A percentile compares a stretch with the other conserved stretches of the same genome.
Evolutionary conservation across 2,113 vertebrate genomes (phyloP).

Genomic region (Pomatorhinus ruficollis): DNA sequence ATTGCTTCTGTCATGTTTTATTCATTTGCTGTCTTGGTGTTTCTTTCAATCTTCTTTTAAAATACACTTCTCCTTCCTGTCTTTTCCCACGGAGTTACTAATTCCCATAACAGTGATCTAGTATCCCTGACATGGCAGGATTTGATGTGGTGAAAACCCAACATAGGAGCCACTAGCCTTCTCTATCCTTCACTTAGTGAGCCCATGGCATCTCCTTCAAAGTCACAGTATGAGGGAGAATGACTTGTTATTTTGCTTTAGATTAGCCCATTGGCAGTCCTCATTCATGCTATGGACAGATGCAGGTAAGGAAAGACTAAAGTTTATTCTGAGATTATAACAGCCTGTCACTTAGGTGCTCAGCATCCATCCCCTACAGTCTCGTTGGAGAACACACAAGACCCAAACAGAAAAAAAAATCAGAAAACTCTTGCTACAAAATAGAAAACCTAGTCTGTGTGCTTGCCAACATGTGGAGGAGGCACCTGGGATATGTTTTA

Average conservation of each 20-base stretch:
- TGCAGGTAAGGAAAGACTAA: neutral
- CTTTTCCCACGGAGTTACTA: neutral
- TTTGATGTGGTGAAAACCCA: neutral
- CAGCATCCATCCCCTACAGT: neutral
- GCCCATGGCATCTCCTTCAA: neutral
- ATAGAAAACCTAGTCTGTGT: neutral
- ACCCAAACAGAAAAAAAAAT: neutral
- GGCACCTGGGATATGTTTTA: neutral
- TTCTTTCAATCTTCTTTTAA: conserved; percentile 20
- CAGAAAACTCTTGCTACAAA: neutral
- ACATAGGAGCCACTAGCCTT: neutral
- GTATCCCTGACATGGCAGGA: neutral
- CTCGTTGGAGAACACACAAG: neutral
- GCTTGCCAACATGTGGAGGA: neutral
- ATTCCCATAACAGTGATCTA: neutral
- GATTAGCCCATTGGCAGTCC: neutral
- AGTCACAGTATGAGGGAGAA: neutral
- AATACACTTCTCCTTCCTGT: neutral
- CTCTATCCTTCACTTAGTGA: neutral
- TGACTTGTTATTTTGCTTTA: neutral
- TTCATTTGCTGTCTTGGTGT: neutral
- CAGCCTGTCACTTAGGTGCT: neutral
- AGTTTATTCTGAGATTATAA: neutral
- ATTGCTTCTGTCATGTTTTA: conserved; percentile 37
- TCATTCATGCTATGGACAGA: neutral